Evolutionary conservation across 1,140 invertebrate genomes (phyloP), one percentile per base, ranked within the genome.

Genomic region (Agrypnia vestita): DNA sequence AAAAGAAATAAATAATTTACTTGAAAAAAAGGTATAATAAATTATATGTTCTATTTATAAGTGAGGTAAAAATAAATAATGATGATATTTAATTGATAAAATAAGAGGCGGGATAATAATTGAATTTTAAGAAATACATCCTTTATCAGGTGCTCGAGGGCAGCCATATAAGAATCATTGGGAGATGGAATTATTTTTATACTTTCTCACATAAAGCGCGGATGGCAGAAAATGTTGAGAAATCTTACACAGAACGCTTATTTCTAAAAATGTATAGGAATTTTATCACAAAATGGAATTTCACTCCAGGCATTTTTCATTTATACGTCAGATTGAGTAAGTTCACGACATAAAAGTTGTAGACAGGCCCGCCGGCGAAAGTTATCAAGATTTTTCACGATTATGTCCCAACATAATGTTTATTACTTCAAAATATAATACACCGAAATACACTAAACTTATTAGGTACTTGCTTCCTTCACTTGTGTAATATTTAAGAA

Each of bases 301-400:
- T 55, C 3, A 15, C 69, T 46, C 35, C n/a, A 59, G 55, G 43
- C 49, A 74, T 67, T 79, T 78, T 79, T 79, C 78, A 79, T 62
- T 73, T 73, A 64, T 73, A 79, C 67, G 35, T 43, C 21, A 79
- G 67, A 79, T 73, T 79, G 78, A 79, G 67, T 61, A 73, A 73
- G 78, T 79, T 73, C 46, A 78, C 49, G 61, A 69, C 47, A 59
- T 51, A 59, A 67, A 79, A 79, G 69, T 62, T 71, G 76, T 17
- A 61, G 61, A 59, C 25, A 43, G 64, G 13, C 25, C 21, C 64
- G 13, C n/a, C 35, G 64, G 25, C 47, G 17, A 21, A 78, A 78
- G 61, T 78, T 61, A 71, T 78, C 76, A 69, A 72, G 62, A 69
- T 47, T 72, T 78, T 64, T 76, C 56, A 78, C 46, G 62, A 71